Conservation (phyloP, 2,888 invertebrate species). For the Eulithis prunata region DNA sequence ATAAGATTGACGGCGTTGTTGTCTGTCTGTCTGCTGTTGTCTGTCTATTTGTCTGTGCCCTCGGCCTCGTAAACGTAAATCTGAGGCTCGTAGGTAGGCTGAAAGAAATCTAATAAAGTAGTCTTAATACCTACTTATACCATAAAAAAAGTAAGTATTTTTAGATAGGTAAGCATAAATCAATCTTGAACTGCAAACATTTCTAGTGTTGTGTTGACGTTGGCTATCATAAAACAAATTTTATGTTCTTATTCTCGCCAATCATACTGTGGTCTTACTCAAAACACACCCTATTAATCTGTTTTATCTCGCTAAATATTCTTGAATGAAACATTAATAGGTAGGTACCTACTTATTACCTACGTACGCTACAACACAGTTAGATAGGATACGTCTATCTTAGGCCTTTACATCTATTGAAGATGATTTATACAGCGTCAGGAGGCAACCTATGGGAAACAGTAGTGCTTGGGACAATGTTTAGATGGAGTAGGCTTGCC, state of each 20-base stretch:
- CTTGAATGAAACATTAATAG: background rate
- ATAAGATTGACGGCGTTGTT: too few species aligned
- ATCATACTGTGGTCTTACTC: constrained; percentile 2
- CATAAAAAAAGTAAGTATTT: background rate
- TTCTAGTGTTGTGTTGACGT: constrained; percentile 10
- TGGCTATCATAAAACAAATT: constrained; percentile 11
- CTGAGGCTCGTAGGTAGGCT: too few species aligned
- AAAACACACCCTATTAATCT: constrained; percentile 7
- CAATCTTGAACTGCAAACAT: constrained; percentile 10
- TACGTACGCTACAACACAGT: background rate
- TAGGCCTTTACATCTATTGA: too few species aligned
- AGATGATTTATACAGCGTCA: too few species aligned
- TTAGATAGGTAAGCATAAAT: constrained; percentile 3
- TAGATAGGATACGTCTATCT: too few species aligned
- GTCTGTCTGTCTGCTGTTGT: too few species aligned
- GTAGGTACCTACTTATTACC: background rate
- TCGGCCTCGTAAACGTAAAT: too few species aligned
- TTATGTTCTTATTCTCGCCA: constrained; percentile 10
- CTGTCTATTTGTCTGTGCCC: too few species aligned
- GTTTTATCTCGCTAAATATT: background rate
- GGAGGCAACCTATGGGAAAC: too few species aligned
- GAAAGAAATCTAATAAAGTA: too few species aligned
- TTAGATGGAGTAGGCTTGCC: too few species aligned
- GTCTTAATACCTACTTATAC: background rate
- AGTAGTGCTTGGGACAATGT: too few species aligned